Base-by-base conservation (phyloP, 30 jellyfish, hydroid and myxozoan species). In the Aurelia coerulea region DNA sequence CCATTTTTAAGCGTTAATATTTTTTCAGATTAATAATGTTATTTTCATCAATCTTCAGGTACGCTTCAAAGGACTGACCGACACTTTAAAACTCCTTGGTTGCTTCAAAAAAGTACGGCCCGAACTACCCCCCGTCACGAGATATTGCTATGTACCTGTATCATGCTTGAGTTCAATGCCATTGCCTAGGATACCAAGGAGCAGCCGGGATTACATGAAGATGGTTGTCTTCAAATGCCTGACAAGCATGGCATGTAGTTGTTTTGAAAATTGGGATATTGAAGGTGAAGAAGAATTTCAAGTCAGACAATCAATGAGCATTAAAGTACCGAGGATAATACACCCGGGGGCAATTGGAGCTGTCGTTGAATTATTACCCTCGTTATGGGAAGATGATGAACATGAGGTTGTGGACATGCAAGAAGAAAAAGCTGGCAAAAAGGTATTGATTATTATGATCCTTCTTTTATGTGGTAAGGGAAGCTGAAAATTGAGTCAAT, bases 341-440 rank as follows among this genome's bases (percentile, higher is more conserved):
- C 97, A 94, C 69, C 97, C 99, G 3, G 88, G 96, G 4, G 97
- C 99, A n/a, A 89, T 94, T 41, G 70, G 90, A 65, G 99, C 98
- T 0, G 76, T 89, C 14, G 70, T 94, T 52, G 99, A 94, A 51
- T 58, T 94, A 58, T 53, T 94, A 64, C 99, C 99, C 23, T 76
- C 91, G 62, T 63, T 94, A 34, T 91, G 97, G 88, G 90, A 66
- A 14, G 91, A 75, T 9, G 95, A 58, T 5, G 89, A 59, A 42
- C 62, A 60, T 37, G 81, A 41, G 52, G 76, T 17, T n/a, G 70
- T 39, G 29, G 33, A 74, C 16, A 56, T 14, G 4, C 56, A 46
- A 46, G 56, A 4, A 1, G 56, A 46, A 46, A 46, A 67, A 31
- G 39, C 14, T 71, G 75, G 66, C 60, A 76, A 59, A 62, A 76